phyloP scores from a whole-genome alignment of 2,888 invertebrate genomes.

The Apeira syringaria region DNA sequence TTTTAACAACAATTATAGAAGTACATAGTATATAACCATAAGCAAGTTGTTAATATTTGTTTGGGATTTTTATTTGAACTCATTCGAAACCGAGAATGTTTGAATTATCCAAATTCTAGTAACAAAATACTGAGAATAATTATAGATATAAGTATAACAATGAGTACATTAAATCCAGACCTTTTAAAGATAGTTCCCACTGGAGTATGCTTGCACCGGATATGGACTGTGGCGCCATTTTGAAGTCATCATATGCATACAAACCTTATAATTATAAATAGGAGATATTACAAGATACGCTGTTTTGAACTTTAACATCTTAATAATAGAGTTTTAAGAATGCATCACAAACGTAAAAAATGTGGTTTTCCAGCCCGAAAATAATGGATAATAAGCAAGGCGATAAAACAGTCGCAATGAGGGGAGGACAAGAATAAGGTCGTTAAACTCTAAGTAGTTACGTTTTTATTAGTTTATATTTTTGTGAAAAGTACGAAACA shows the following conservation, averaged over 20 bases:
- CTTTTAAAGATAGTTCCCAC: background rate
- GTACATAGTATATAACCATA: too few species aligned
- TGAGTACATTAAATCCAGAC: background rate
- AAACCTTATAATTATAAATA: slow-evolving; percentile 18
- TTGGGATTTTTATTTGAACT: too few species aligned
- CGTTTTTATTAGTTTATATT: too few species aligned
- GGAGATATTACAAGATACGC: background rate
- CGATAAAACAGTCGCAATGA: slow-evolving; percentile 20
- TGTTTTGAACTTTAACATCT: slow-evolving; percentile 9
- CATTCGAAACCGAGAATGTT: too few species aligned
- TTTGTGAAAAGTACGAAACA: too few species aligned
- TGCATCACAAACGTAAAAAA: slow-evolving; percentile 3
- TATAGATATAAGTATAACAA: background rate
- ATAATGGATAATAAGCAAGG: slow-evolving; percentile 22
- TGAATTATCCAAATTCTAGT: background rate
- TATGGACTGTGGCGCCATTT: slow-evolving; percentile 24
- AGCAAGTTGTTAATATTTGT: too few species aligned
- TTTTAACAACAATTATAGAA: too few species aligned
- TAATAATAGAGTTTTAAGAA: slow-evolving; percentile 10
- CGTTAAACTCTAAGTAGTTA: slow-evolving; percentile 5
- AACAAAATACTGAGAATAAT: background rate
- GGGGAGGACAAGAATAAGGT: background rate
- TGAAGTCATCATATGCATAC: slow-evolving; percentile 22
- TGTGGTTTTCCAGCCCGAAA: slow-evolving; percentile 17
- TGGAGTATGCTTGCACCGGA: slow-evolving; percentile 15